These are phyloP conservation scores for Acrocyrtus sp. DNA, from an alignment of 2,888 invertebrate species.

Conservation along the genomic window DNA sequence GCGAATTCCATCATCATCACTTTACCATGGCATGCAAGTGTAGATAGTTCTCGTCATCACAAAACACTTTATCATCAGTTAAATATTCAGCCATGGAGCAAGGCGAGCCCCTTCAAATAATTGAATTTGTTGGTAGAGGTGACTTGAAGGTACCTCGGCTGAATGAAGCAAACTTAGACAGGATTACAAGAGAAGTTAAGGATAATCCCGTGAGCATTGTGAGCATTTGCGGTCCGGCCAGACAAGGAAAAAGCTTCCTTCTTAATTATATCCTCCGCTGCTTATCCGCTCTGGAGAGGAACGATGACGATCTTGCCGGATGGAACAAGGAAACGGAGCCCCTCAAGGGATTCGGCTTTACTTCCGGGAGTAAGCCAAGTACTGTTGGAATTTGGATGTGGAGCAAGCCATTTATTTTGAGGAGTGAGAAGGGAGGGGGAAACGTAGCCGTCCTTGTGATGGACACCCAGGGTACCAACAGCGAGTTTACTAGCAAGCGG, in stretches of 20 bases:
- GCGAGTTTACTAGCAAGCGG: conserved; percentile 42
- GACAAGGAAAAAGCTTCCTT: conserved; percentile 63
- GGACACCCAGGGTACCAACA: conserved; percentile 59
- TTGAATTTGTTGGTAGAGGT: too few relatives aligned
- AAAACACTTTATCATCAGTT: too few relatives aligned
- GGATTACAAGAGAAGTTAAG: conserved; percentile 13
- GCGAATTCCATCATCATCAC: too few relatives aligned
- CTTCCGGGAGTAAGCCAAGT: conserved; percentile 64
- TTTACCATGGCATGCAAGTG: too few relatives aligned
- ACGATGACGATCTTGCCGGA: conserved; percentile 51
- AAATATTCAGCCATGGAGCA: too few relatives aligned
- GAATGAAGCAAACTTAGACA: conserved; percentile 10
- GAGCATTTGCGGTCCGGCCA: conserved; percentile 62
- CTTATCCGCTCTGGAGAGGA: conserved; percentile 57
- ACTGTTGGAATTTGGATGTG: conserved; percentile 66
- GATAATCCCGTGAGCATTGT: conserved; percentile 44
- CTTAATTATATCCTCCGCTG: conserved; percentile 61
- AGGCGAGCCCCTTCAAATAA: too few relatives aligned
- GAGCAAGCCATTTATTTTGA: conserved; percentile 66
- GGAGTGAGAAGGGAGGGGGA: conserved; percentile 62
- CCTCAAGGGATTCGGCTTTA: background rate
- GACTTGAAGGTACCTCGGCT: too few relatives aligned
- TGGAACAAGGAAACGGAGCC: conserved; percentile 15
- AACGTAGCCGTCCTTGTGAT: conserved; percentile 47
- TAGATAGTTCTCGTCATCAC: too few relatives aligned